phyloP scores from a whole-genome alignment of 2,888 invertebrate genomes.

The Tenodera sinensis region DNA sequence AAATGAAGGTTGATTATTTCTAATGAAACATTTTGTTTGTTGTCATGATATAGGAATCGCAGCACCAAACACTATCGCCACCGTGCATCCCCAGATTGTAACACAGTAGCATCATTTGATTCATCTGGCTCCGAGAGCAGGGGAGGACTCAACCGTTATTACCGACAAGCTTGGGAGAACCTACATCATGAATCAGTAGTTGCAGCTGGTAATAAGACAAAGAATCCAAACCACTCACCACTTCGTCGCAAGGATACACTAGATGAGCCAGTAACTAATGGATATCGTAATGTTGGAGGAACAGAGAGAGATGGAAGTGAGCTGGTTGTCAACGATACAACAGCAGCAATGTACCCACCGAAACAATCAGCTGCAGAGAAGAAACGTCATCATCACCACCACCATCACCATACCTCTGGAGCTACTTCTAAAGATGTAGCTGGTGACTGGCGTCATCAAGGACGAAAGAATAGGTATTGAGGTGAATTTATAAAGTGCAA shows the following conservation, averaged over 20 bases:
- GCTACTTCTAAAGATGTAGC: conserved; percentile 14
- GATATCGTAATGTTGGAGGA: conserved; percentile 50
- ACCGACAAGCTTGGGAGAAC: conserved; percentile 91
- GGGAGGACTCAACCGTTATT: conserved; percentile 75
- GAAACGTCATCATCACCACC: conserved; percentile 70
- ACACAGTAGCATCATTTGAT: conserved; percentile 86
- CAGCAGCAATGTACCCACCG: conserved; percentile 32
- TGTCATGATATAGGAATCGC: conserved; percentile 57
- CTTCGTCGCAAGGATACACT: conserved; percentile 67
- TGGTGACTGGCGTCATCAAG: conserved; percentile 25
- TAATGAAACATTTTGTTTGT: background rate
- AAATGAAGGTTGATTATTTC: too few species aligned
- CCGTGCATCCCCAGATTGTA: conserved; percentile 85
- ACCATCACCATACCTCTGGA: conserved; percentile 55
- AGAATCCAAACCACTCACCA: conserved; percentile 50
- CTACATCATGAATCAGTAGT: conserved; percentile 64
- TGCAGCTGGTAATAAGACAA: conserved; percentile 32
- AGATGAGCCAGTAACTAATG: conserved; percentile 67
- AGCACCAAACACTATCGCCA: conserved; percentile 85
- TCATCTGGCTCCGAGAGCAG: conserved; percentile 83
- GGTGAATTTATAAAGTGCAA: background rate
- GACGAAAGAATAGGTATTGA: conserved; percentile 26
- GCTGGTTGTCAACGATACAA: conserved; percentile 66
- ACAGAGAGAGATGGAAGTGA: conserved; percentile 67
- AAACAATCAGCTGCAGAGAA: conserved; percentile 51